Evolutionary conservation across 2,113 vertebrate species (phyloP).

Genomic region (Ceyx cyanopectus): DNA sequence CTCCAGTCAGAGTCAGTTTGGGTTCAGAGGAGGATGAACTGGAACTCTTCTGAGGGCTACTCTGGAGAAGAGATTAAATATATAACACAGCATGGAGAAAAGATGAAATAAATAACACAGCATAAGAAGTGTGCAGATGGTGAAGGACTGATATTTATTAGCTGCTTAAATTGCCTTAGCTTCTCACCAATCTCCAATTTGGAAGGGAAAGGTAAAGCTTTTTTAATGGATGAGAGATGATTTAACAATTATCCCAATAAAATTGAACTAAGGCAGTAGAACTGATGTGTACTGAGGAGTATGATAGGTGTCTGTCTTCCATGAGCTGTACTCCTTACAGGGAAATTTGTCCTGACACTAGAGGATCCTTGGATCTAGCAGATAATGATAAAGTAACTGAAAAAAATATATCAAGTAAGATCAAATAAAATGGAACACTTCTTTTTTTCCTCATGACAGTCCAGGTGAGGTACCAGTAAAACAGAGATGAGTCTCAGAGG

Average conservation of each 20-base stretch:
- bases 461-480: neutral
- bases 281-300: neutral
- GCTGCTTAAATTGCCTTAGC: neutral
- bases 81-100: constrained; percentile 4
- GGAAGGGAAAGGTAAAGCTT: neutral
- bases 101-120: neutral
- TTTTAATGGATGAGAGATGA: neutral
- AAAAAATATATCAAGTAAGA: neutral
- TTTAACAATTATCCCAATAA: neutral
- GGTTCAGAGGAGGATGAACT: constrained; percentile 43
- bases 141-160: constrained; percentile 43
- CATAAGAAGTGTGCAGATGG: constrained; percentile 1
- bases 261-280: neutral
- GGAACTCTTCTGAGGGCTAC: neutral
- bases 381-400: neutral
- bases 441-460: neutral
- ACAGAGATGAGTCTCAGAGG: neutral
- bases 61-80: neutral
- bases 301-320: neutral
- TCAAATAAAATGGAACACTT: neutral
- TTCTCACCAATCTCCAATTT: neutral
- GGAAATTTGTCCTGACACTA: neutral
- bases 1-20: constrained; percentile 33
- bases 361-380: neutral
- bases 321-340: neutral